These are phyloP conservation scores for Cremastobaeus sp. DNA, from an alignment of 2,888 invertebrate species.

Conservation along the genomic window DNA sequence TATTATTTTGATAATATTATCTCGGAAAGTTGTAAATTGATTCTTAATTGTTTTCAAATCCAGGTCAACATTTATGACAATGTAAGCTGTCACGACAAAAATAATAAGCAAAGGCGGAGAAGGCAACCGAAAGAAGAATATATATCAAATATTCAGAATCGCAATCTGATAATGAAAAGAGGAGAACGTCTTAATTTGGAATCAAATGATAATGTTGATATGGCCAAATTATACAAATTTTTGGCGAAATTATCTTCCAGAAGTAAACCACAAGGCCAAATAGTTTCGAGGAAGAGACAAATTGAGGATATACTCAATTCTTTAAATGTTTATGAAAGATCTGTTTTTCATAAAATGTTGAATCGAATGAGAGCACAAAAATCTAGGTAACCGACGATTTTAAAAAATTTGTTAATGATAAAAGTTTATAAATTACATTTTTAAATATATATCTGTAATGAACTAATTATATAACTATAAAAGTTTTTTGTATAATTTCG, in stretches of 20 bases:
- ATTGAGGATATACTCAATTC: constrained; percentile 61
- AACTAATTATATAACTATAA: too few relatives aligned
- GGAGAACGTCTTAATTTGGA: too few relatives aligned
- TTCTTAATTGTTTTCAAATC: too few relatives aligned
- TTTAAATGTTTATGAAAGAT: constrained; percentile 69
- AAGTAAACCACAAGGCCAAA: background rate
- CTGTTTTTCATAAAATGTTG: constrained; percentile 62
- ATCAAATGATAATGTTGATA: background rate
- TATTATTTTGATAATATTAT: too few relatives aligned
- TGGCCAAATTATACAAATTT: background rate
- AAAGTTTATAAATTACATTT: background rate
- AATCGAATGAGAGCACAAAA: background rate
- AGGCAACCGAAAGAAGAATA: constrained; percentile 27
- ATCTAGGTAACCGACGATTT: constrained; percentile 34
- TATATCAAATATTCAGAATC: too few relatives aligned
- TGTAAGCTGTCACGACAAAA: too few relatives aligned
- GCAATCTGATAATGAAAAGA: too few relatives aligned
- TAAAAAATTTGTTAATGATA: too few relatives aligned
- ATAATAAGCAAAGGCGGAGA: constrained; percentile 6
- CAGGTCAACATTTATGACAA: too few relatives aligned
- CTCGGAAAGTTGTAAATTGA: too few relatives aligned
- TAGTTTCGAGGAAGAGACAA: constrained; percentile 18
- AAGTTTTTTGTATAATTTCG: too few relatives aligned
- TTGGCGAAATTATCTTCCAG: background rate
- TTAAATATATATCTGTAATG: too few relatives aligned